phyloP scores from a whole-genome alignment of 2,888 invertebrate species.

The Drosophila ochracea region DNA sequence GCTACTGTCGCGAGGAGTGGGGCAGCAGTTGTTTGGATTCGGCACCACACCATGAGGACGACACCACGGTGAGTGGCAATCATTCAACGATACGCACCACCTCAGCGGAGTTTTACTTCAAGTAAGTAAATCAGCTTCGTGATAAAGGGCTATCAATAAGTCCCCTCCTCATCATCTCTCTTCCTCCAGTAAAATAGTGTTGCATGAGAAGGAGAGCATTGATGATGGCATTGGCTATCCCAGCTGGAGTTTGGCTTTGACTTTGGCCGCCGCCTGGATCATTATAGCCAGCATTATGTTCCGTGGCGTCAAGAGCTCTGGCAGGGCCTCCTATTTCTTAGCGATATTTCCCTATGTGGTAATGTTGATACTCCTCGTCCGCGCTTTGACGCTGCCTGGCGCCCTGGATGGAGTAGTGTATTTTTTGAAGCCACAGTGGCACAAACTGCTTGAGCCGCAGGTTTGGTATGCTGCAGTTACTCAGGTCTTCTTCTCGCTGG shows the following conservation, averaged over 20 bases:
- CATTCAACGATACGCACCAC: conserved; percentile 67
- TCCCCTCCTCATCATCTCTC: not conserved
- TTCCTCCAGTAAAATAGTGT: conserved; percentile 85
- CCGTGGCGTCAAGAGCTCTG: conserved; percentile 87
- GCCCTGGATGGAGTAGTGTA: conserved; percentile 88
- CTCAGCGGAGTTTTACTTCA: conserved; percentile 85
- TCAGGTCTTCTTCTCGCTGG: conserved; percentile 88
- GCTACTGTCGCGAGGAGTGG: conserved; percentile 87
- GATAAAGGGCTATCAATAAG: conserved; percentile 2
- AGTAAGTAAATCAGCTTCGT: conserved; percentile 76
- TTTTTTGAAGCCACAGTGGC: conserved; percentile 89
- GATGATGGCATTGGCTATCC: conserved; percentile 87
- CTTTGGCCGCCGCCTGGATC: conserved; percentile 87
- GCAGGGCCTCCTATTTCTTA: conserved; percentile 89
- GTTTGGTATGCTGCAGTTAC: conserved; percentile 89
- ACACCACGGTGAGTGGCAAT: conserved; percentile 2
- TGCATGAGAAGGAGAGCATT: conserved; percentile 86
- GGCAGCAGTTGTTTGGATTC: conserved; percentile 82
- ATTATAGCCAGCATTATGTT: conserved; percentile 86
- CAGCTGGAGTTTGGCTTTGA: conserved; percentile 86
- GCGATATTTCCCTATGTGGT: conserved; percentile 89
- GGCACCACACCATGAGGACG: conserved; percentile 41
- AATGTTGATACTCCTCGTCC: conserved; percentile 87
- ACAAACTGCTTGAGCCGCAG: conserved; percentile 85
- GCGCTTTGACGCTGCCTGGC: conserved; percentile 87